Base-by-base conservation (phyloP, 2,113 vertebrate species). In the Melanocharis versteri region DNA sequence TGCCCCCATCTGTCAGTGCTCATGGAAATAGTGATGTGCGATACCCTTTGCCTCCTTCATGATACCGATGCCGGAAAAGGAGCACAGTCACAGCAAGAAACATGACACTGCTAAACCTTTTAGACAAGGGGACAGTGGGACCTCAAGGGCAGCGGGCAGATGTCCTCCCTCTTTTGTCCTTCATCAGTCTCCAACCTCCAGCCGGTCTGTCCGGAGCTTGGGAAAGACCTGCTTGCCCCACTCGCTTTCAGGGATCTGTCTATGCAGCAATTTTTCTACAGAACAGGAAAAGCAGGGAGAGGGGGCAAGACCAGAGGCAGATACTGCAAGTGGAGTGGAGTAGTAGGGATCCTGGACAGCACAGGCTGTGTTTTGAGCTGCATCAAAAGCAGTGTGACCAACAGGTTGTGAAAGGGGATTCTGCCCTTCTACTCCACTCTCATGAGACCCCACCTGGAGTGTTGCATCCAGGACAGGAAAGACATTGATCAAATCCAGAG, bases 41-140 rank as follows among this genome's bases (percentile, higher is more conserved):
- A 71, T 68, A 42, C 30, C 51, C 65, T 89, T n/a, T 51, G 70
- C 65, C 87, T 87, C 2, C 0, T 40, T 78, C 12, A 0, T 15
- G 82, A 28, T 24, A 73, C 13, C 0, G 0, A 30, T 27, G 40
- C 48, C 0, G 0, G 42, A 84, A 89, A 66, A 56, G 44, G 56
- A 68, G n/a, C 4, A 2, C 26, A 30, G 56, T 22, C 88, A 53
- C 61, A 23, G 70, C 57, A 44, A 68, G 73, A 79, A 90, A 78
- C 11, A 3, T 0, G 1, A 60, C 37, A 24, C 33, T 42, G 5
- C 19, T 65, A 61, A 73, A 62, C 22, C 35, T 84, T 53, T 54
- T 40, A 60, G 56, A 40, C 68, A 79, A 82, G 28, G 27, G 19
- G 13, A 70, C 0, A 2, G 14, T 11, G 12, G 51, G 26, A 66